Percentiles rank a stretch among this genome's conserved stretches.
phyloP scores from a whole-genome alignment of 1,140 invertebrate species.

The Procambarus virginalis region DNA sequence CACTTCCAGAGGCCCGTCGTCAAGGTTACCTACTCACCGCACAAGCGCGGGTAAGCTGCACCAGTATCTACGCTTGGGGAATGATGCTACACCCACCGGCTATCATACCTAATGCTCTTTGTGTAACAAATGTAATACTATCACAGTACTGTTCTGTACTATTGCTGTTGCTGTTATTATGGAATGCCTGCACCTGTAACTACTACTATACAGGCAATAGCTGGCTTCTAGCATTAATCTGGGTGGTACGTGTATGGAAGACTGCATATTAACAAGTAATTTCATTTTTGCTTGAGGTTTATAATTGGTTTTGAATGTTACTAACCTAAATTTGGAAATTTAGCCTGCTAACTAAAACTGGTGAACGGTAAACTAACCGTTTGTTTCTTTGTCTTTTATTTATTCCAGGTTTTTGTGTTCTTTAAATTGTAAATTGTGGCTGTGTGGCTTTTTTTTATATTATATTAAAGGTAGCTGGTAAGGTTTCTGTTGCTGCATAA shows the following conservation, averaged over 20 bases:
- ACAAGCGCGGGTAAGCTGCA: conserved; percentile 89
- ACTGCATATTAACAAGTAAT: conserved; percentile 22
- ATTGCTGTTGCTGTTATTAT: conserved; percentile 43
- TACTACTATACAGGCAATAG: conserved; percentile 54
- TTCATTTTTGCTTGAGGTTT: conserved; percentile 49
- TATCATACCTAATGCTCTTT: conserved; percentile 46
- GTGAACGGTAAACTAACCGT: conserved; percentile 54
- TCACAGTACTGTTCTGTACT: conserved; percentile 57
- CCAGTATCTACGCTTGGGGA: conserved; percentile 59
- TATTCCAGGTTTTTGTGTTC: conserved; percentile 44
- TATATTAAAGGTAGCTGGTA: conserved; percentile 56
- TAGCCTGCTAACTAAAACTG: conserved; percentile 55
- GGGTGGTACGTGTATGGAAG: conserved; percentile 50
- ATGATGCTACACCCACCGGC: conserved; percentile 62
- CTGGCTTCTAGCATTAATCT: conserved; percentile 54
- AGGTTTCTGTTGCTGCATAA: conserved; percentile 41
- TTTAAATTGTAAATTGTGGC: conserved; percentile 40
- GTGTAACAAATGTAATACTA: conserved; percentile 44
- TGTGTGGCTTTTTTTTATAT: conserved; percentile 43
- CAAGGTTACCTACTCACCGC: conserved; percentile 90
- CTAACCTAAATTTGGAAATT: conserved; percentile 52
- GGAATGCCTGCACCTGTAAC: conserved; percentile 49
- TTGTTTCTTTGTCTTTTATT: conserved; percentile 51
- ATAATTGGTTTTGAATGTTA: conserved; percentile 50
- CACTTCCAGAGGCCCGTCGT: conserved; percentile 90